Evolutionary conservation across 2,113 vertebrate species (phyloP).

Genomic region (Danio rerio): DNA sequence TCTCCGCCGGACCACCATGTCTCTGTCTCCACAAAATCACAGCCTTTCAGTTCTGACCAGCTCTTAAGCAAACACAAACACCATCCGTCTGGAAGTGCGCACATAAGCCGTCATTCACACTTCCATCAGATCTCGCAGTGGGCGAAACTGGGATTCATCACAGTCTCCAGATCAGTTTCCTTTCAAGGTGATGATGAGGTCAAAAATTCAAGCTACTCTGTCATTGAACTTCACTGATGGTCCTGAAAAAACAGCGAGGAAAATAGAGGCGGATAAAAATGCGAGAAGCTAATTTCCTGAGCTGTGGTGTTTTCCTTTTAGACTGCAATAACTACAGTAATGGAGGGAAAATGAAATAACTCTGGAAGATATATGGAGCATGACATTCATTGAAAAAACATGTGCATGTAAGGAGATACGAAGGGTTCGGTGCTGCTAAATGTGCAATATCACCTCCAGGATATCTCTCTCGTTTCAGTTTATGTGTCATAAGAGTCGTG

Average conservation of each 20-base stretch:
- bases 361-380: constrained; percentile 47
- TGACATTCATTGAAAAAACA: constrained; percentile 51
- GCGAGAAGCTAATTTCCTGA: constrained; percentile 64
- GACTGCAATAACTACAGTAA: constrained; percentile 61
- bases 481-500: not conserved
- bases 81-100: constrained; percentile 15
- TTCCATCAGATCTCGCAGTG: constrained; percentile 38
- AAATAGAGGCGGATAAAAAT: constrained; percentile 41
- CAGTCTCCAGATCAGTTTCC: constrained; percentile 4
- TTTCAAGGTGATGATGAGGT: not conserved
- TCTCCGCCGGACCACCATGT: constrained; percentile 20
- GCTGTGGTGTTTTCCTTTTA: constrained; percentile 48
- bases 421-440: not conserved
- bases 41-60: constrained; percentile 20
- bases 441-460: not conserved
- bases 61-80: constrained; percentile 41
- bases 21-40: constrained; percentile 14
- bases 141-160: constrained; percentile 47
- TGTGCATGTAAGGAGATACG: constrained; percentile 1
- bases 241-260: not conserved
- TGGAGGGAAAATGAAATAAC: constrained; percentile 59
- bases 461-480: not conserved
- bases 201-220: not conserved
- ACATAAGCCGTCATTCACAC: constrained; percentile 41
- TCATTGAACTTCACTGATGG: constrained; percentile 5